Conservation (phyloP, 2,113 vertebrate genomes). For the Henicopernis longicauda region DNA sequence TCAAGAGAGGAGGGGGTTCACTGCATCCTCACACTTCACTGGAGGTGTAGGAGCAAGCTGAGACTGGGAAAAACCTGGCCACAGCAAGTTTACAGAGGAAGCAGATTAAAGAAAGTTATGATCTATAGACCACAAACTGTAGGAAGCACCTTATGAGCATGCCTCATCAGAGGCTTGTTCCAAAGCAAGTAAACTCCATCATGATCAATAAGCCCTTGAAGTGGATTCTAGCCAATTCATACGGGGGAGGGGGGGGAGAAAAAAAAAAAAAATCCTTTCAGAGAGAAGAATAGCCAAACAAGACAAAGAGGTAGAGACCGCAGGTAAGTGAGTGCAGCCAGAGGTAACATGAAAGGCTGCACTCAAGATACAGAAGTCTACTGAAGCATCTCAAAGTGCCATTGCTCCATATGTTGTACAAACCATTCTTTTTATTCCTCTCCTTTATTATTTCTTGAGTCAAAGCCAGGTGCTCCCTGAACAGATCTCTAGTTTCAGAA, state of each 20-base stretch:
- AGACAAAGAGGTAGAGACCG: background rate
- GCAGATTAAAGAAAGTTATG: background rate
- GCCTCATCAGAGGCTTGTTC: background rate
- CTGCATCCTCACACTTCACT: background rate
- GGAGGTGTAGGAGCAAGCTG: background rate
- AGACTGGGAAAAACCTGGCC: background rate
- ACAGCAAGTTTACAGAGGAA: slow-evolving; percentile 7
- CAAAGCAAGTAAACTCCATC: background rate
- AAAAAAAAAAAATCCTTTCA: background rate
- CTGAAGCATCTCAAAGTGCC: background rate
- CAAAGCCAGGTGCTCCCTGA: background rate
- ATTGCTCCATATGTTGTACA: background rate
- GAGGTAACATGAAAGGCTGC: background rate
- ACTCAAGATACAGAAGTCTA: background rate
- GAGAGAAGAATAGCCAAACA: background rate
- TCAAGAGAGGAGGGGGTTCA: background rate
- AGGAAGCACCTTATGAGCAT: background rate
- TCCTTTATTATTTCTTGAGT: background rate
- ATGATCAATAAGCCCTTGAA: background rate
- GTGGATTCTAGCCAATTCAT: background rate
- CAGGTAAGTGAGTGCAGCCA: background rate
- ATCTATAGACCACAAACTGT: background rate
- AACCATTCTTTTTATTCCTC: background rate
- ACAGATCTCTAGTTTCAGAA: background rate
- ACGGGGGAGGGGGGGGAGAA: background rate